Evolutionary conservation across 1,140 invertebrate species (phyloP).

Genomic region (Drosophila simulans): DNA sequence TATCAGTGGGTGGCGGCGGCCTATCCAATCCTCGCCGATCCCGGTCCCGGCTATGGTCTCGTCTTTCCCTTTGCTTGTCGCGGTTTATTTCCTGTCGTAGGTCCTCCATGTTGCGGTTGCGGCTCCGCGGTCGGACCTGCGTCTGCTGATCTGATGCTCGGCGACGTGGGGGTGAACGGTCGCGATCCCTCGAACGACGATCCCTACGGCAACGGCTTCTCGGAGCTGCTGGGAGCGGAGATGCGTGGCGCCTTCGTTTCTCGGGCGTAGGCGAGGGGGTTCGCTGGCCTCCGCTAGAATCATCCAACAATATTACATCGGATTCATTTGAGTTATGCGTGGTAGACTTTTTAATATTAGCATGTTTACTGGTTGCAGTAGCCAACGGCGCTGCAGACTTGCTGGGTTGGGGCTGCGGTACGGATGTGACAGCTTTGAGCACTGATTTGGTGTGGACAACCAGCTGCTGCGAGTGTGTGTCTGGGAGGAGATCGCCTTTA

Average conservation of each 20-base stretch:
- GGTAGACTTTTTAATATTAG: slow-evolving; percentile 80
- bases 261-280: slow-evolving; percentile 67
- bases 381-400: slow-evolving; percentile 69
- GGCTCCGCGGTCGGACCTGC: slow-evolving; percentile 29
- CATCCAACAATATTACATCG: slow-evolving; percentile 85
- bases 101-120: slow-evolving; percentile 83
- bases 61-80: slow-evolving; percentile 75
- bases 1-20: not conserved
- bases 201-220: slow-evolving; percentile 51
- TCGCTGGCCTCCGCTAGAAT: slow-evolving; percentile 83
- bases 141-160: slow-evolving; percentile 22
- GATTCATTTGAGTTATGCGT: slow-evolving; percentile 82
- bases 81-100: slow-evolving; percentile 80
- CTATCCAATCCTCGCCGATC: slow-evolving; percentile 37
- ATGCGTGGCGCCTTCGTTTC: slow-evolving; percentile 61
- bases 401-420: slow-evolving; percentile 42
- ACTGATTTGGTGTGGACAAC: slow-evolving; percentile 6
- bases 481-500: slow-evolving; percentile 32
- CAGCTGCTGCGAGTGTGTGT: slow-evolving; percentile 12
- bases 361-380: slow-evolving; percentile 81
- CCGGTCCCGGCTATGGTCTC: slow-evolving; percentile 66
- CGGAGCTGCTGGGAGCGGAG: slow-evolving; percentile 25
- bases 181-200: slow-evolving; percentile 45
- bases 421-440: slow-evolving; percentile 15
- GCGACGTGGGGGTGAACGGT: slow-evolving; percentile 62